These are phyloP conservation scores for Patella caerulea DNA, from an alignment of 2,888 invertebrate species.

Conservation along the genomic window DNA sequence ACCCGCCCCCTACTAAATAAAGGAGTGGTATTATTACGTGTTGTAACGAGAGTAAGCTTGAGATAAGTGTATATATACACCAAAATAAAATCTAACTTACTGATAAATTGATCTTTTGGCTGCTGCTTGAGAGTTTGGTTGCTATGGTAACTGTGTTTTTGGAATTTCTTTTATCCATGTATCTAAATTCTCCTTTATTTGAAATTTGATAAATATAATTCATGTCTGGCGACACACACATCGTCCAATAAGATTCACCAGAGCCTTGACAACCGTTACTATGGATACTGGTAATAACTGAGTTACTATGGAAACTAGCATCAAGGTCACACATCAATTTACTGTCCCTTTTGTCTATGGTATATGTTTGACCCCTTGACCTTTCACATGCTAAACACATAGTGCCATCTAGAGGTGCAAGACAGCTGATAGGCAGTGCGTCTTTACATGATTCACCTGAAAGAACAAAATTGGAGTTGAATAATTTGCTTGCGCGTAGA, in stretches of 20 bases:
- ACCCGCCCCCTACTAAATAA: too few species aligned
- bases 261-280: neutral
- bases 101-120: neutral
- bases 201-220: conserved; percentile 1
- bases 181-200: neutral
- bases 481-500: too few species aligned
- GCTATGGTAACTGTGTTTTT: neutral
- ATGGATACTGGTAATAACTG: neutral
- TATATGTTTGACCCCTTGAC: neutral
- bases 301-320: neutral
- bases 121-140: neutral
- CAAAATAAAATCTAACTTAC: neutral
- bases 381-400: neutral
- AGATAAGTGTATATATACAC: too few species aligned
- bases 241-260: neutral
- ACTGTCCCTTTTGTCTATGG: neutral
- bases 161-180: neutral
- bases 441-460: too few species aligned
- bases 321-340: neutral
- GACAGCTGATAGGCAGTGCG: neutral
- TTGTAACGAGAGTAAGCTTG: too few species aligned
- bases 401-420: neutral
- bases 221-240: neutral
- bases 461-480: too few species aligned
- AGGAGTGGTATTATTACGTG: too few species aligned